These are phyloP conservation scores for Drosophila orena DNA, from an alignment of 1,140 invertebrate species.

Conservation along the genomic window DNA sequence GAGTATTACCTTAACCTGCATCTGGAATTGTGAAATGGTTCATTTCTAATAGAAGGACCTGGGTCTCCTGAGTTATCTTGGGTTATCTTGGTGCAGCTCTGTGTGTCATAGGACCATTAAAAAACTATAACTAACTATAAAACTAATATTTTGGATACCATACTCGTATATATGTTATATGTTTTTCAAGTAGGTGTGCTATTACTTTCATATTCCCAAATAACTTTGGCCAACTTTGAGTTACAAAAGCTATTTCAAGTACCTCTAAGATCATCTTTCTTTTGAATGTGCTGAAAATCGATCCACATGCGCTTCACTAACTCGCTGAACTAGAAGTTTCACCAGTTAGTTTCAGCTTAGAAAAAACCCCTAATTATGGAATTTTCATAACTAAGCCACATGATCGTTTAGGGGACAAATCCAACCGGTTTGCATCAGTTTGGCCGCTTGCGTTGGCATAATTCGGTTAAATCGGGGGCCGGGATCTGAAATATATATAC, in stretches of 20 bases:
- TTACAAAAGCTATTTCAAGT: background rate
- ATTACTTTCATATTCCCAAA: background rate
- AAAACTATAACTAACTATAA: too few relatives aligned
- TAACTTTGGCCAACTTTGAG: background rate
- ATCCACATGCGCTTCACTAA: too few relatives aligned
- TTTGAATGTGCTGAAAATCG: too few relatives aligned
- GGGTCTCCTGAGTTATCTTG: too few relatives aligned
- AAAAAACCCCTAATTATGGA: background rate
- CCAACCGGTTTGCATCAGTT: constrained; percentile 29
- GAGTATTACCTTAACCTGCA: constrained; percentile 9
- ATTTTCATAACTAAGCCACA: constrained; percentile 5
- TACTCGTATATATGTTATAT: too few relatives aligned
- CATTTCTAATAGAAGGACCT: background rate
- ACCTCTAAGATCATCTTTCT: too few relatives aligned
- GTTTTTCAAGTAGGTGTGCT: too few relatives aligned
- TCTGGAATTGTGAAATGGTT: background rate
- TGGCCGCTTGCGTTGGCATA: constrained; percentile 14
- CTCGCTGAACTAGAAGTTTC: background rate
- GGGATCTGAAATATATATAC: constrained; percentile 4
- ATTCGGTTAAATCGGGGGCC: constrained; percentile 28
- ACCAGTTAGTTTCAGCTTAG: background rate
- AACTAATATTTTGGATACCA: too few relatives aligned
- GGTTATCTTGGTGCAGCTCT: background rate
- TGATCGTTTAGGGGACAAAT: constrained; percentile 6
- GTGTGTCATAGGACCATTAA: too few relatives aligned